phyloP scores from a whole-genome alignment of 2,888 invertebrate genomes.

The Drosophila paranaensis region DNA sequence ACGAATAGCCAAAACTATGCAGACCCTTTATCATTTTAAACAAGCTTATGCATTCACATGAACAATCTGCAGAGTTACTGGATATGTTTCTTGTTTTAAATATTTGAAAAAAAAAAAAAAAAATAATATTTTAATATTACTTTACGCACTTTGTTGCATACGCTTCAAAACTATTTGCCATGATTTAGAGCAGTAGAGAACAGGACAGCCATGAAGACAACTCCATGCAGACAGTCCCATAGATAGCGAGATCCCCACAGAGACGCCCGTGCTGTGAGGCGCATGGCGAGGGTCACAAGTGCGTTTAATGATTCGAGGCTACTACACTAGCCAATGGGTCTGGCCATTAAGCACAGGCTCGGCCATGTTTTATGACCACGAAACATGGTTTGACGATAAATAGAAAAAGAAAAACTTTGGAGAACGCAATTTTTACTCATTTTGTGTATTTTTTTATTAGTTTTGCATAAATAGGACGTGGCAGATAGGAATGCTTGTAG shows the following conservation, averaged over 20 bases:
- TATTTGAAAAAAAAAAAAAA: not conserved
- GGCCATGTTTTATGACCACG: constrained; percentile 79
- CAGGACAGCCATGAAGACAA: constrained; percentile 2
- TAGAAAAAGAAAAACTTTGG: constrained; percentile 36
- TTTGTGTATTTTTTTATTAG: constrained; percentile 49
- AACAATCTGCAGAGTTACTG: not conserved
- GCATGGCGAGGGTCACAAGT: constrained; percentile 61
- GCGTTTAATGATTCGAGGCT: constrained; percentile 78
- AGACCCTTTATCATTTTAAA: not conserved
- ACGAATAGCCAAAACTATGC: too few species aligned
- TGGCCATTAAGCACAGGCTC: constrained; percentile 78
- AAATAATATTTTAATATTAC: not conserved
- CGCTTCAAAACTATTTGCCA: constrained; percentile 25
- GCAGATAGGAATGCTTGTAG: not conserved
- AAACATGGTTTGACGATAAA: constrained; percentile 66
- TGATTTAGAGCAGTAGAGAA: constrained; percentile 34
- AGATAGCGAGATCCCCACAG: not conserved
- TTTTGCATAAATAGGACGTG: constrained; percentile 35
- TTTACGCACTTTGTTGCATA: constrained; percentile 15
- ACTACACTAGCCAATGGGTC: constrained; percentile 62
- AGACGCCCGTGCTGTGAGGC: not conserved
- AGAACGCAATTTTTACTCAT: constrained; percentile 12
- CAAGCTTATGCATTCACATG: not conserved
- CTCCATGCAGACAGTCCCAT: not conserved
- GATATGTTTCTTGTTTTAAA: not conserved